Evolutionary conservation across 2,797 vertebrate species (phyloP).

Genomic region (Peromyscus attwateri): DNA sequence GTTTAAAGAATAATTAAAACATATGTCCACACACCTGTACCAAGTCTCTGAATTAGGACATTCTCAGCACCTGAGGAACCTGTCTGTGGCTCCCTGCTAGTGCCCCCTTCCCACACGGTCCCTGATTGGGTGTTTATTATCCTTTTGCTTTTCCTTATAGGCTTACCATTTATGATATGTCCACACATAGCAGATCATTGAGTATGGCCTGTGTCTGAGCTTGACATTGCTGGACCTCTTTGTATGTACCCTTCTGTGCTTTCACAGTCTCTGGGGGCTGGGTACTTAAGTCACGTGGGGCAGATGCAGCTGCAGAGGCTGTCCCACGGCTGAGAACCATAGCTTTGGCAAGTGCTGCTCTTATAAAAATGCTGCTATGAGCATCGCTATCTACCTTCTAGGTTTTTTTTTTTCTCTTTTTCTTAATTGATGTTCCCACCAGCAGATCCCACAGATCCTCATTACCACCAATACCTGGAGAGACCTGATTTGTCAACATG

Average conservation of each 20-base stretch:
- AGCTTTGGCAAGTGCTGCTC: neutral
- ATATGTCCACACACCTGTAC: neutral
- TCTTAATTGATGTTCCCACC: neutral
- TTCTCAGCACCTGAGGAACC: neutral
- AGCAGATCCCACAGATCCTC: neutral
- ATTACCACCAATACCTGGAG: neutral
- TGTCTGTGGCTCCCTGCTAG: neutral
- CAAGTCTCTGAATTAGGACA: neutral
- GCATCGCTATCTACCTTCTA: neutral
- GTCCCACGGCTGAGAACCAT: neutral
- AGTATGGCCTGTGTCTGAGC: neutral
- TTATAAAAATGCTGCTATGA: neutral
- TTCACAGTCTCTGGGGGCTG: neutral
- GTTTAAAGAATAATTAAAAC: slow-evolving; percentile 48
- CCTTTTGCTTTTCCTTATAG: slow-evolving; percentile 12
- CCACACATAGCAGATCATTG: neutral
- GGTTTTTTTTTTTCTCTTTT: neutral
- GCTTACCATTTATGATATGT: neutral
- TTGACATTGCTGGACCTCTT: neutral
- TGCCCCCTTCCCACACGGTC: accelerated
- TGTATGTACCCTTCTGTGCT: neutral
- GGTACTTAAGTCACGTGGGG: neutral
- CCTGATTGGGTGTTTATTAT: neutral
- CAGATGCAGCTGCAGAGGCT: neutral
- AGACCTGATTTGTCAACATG: neutral